Evolutionary conservation across 92 coral and sea anemone genomes (phyloP).

Genomic region (Umimayanthus chanpuru): DNA sequence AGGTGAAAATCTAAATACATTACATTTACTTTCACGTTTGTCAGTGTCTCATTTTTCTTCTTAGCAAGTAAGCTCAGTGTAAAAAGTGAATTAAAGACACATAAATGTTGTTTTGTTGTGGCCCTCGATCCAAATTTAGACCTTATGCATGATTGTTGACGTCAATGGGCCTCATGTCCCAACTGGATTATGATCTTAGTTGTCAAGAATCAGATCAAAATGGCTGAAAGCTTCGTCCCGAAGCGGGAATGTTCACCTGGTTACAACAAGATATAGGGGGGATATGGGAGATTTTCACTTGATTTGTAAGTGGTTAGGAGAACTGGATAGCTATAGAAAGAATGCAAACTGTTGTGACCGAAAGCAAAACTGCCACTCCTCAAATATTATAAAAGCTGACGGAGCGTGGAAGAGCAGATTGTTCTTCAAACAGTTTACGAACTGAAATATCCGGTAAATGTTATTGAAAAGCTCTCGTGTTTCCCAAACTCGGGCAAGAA

Average conservation of each 20-base stretch:
- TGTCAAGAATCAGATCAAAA: too few relatives aligned
- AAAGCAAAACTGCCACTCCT: background rate
- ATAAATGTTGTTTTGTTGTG: background rate
- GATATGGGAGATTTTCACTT: too few relatives aligned
- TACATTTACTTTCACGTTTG: too few relatives aligned
- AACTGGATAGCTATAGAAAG: background rate
- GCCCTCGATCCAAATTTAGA: background rate
- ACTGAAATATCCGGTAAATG: background rate
- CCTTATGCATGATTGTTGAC: too few relatives aligned
- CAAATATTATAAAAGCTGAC: background rate
- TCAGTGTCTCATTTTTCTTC: background rate
- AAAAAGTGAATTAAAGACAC: background rate
- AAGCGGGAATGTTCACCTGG: too few relatives aligned
- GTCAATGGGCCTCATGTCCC: too few relatives aligned
- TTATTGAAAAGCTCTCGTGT: background rate
- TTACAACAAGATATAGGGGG: too few relatives aligned
- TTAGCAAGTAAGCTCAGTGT: too few relatives aligned
- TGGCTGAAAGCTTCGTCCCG: too few relatives aligned
- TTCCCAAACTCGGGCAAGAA: background rate
- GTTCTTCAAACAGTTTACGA: too few relatives aligned
- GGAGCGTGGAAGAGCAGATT: background rate
- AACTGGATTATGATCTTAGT: too few relatives aligned
- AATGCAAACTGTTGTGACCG: background rate
- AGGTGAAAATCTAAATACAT: too few relatives aligned
- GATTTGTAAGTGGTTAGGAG: background rate